phyloP scores from a whole-genome alignment of 2,797 vertebrate species.

The Neoniphon sammara region DNA sequence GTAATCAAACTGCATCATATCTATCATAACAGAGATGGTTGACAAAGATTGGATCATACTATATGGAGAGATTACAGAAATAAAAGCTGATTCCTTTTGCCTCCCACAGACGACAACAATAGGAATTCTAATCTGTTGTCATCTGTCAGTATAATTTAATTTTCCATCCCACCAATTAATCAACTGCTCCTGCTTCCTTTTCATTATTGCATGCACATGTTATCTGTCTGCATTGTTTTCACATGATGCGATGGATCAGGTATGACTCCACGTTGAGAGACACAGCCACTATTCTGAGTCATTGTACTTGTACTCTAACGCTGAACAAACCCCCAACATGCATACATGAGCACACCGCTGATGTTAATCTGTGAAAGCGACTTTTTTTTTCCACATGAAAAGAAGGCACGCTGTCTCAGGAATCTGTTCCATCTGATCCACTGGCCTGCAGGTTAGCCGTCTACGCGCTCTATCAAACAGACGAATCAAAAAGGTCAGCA shows the following conservation, averaged over 20 bases:
- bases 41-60: too few species aligned
- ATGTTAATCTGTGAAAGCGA: conserved; percentile 15
- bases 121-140: not conserved
- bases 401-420: conserved; percentile 11
- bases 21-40: too few species aligned
- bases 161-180: not conserved
- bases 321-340: not conserved
- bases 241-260: too few species aligned
- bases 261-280: not conserved
- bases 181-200: not conserved
- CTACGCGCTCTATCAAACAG: conserved; percentile 28
- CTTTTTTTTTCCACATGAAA: conserved; percentile 9
- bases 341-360: not conserved
- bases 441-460: conserved; percentile 22
- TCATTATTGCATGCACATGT: not conserved
- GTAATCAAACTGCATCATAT: too few species aligned
- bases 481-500: conserved; percentile 47
- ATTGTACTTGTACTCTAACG: not conserved
- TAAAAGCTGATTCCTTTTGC: not conserved
- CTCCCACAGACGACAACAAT: not conserved
- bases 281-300: not conserved
- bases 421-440: conserved; percentile 1
- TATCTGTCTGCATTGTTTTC: not conserved
- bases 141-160: not conserved
- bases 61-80: too few species aligned